Percentiles rank a stretch among this genome's conserved stretches.
Conservation (phyloP, 2,888 invertebrate genomes). For the Caradrina kadenii region DNA sequence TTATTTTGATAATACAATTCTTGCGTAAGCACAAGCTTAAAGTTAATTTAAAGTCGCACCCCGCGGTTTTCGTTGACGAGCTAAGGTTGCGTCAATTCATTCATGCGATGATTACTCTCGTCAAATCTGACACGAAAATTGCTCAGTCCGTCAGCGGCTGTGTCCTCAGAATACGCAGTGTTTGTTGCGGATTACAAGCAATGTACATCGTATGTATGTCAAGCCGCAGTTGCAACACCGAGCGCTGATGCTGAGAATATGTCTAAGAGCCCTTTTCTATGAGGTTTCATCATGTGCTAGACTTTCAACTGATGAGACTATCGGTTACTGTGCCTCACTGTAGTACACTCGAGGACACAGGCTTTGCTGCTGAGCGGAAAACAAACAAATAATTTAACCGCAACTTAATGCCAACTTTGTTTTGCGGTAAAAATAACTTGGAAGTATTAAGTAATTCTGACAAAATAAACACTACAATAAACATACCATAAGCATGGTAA, state of each 20-base stretch:
- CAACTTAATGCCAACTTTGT: slow-evolving; percentile 28
- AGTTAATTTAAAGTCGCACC: slow-evolving; percentile 57
- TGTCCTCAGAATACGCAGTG: slow-evolving; percentile 72
- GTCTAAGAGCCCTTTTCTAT: slow-evolving; percentile 85
- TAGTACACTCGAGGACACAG: slow-evolving; percentile 34
- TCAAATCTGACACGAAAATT: slow-evolving; percentile 72
- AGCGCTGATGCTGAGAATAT: slow-evolving; percentile 76
- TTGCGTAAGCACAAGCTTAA: slow-evolving; percentile 60
- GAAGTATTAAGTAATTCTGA: no score
- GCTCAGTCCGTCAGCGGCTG: slow-evolving; percentile 55
- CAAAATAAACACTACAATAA: not conserved
- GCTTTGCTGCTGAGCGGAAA: slow-evolving; percentile 8
- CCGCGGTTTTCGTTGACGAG: slow-evolving; percentile 60
- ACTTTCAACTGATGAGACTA: slow-evolving; percentile 58
- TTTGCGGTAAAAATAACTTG: slow-evolving; percentile 24
- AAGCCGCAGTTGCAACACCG: slow-evolving; percentile 81
- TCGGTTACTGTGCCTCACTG: slow-evolving; percentile 30
- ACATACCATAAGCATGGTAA: no score
- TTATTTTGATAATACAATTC: slow-evolving; percentile 50
- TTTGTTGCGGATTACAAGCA: slow-evolving; percentile 74
- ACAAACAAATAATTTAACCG: slow-evolving; percentile 43
- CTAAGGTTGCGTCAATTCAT: slow-evolving; percentile 65
- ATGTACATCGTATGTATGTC: slow-evolving; percentile 81
- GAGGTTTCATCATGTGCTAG: slow-evolving; percentile 63
- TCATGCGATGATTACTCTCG: slow-evolving; percentile 64